Percentiles rank a stretch among this genome's conserved stretches.
Conservation (phyloP, 1,140 invertebrate species). For the Scaptomyza montana region DNA sequence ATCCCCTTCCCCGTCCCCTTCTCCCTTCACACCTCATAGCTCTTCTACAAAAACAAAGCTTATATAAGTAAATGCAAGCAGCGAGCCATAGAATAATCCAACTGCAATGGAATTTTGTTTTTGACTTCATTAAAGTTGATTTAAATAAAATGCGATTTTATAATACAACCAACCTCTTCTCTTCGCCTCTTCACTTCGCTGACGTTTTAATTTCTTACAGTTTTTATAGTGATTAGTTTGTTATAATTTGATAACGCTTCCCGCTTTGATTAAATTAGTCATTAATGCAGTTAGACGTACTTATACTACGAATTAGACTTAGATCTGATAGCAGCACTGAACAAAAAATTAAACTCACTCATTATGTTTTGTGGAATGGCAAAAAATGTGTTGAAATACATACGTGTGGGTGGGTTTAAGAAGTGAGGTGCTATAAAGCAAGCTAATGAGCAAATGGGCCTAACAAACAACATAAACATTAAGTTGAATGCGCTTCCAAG, state of each 20-base stretch:
- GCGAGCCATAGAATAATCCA: conserved; percentile 32
- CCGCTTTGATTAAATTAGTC: conserved; percentile 58
- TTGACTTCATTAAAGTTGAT: conserved; percentile 77
- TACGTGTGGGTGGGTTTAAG: too few species aligned
- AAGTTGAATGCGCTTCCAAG: too few species aligned
- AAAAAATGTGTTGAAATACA: not conserved
- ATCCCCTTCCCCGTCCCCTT: not conserved
- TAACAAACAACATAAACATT: too few species aligned
- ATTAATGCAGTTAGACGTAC: conserved; percentile 39
- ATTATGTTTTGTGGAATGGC: conserved; percentile 15
- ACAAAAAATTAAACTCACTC: not conserved
- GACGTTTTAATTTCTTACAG: not conserved
- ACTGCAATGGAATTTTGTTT: conserved; percentile 62
- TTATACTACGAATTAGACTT: not conserved
- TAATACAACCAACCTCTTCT: not conserved
- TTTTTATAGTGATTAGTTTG: conserved; percentile 48
- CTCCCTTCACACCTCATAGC: too few species aligned
- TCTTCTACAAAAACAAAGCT: conserved; percentile 16
- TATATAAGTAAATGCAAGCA: conserved; percentile 32
- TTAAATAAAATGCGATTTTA: conserved; percentile 57
- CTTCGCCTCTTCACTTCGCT: not conserved
- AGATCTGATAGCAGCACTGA: too few species aligned
- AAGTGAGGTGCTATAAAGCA: conserved; percentile 25
- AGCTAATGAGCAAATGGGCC: conserved; percentile 12
- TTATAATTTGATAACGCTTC: conserved; percentile 1